Evolutionary conservation across 2,797 vertebrate species (phyloP).

Genomic region (Smutsia gigantea): DNA sequence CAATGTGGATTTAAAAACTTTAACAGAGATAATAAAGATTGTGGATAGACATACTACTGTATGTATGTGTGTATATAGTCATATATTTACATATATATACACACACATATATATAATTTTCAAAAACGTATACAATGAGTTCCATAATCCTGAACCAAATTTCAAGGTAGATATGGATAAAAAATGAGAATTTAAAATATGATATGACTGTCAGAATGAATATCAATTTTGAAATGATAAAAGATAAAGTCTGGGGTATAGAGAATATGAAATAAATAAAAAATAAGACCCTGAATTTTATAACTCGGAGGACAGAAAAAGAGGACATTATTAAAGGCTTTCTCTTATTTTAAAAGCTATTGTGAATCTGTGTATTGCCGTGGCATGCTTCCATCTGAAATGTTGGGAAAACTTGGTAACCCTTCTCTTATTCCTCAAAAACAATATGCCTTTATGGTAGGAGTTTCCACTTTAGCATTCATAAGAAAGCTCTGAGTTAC

Average conservation of each 20-base stretch:
- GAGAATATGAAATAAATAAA: background rate
- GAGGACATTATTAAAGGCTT: background rate
- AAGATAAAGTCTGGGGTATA: background rate
- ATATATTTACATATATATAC: background rate
- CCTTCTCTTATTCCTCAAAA: background rate
- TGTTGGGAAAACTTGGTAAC: background rate
- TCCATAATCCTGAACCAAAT: slow-evolving; percentile 31
- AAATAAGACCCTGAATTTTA: background rate
- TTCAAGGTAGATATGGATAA: background rate
- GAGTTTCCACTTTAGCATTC: background rate
- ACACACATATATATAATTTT: background rate
- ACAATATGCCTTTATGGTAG: background rate
- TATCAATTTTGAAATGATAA: background rate
- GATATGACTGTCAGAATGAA: background rate
- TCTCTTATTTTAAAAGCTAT: background rate
- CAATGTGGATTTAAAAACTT: background rate
- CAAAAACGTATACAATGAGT: background rate
- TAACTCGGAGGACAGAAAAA: background rate
- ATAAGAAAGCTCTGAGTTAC: background rate
- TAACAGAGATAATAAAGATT: background rate
- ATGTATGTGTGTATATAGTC: background rate
- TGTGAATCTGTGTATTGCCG: background rate
- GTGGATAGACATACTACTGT: background rate
- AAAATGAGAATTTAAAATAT: background rate
- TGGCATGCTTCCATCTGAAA: background rate